A percentile compares a stretch with the other conserved stretches of the same genome.
Evolutionary conservation across 2,797 vertebrate genomes (phyloP).

Genomic region (Enteromius thamalakanensis): DNA sequence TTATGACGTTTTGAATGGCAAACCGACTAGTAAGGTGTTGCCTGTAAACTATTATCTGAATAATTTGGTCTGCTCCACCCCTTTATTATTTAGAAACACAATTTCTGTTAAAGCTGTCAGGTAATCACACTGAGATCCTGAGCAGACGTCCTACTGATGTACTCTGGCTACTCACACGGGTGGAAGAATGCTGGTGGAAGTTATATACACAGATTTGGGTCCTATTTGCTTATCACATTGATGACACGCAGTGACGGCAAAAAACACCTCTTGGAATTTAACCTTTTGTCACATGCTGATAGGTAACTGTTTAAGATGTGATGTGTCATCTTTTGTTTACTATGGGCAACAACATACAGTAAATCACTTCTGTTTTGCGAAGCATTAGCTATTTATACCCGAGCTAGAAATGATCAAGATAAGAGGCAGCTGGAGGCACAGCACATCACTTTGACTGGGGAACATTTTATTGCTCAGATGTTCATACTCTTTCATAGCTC

Average conservation of each 20-base stretch:
- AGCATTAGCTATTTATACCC: constrained; percentile 11
- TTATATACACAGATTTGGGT: constrained; percentile 27
- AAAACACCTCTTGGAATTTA: background rate
- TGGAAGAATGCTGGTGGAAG: constrained; percentile 9
- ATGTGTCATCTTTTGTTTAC: background rate
- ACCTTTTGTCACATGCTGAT: background rate
- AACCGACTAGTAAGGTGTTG: background rate
- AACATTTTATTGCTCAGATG: background rate
- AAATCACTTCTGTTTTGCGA: constrained; percentile 1
- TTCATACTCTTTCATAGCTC: constrained; percentile 13
- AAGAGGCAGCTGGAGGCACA: background rate
- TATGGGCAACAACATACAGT: background rate
- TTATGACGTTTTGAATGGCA: background rate
- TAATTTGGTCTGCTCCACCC: background rate
- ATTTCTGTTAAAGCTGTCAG: constrained; percentile 2
- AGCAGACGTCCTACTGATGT: background rate
- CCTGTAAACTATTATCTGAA: background rate
- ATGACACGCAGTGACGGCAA: constrained; percentile 6
- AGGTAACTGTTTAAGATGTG: background rate
- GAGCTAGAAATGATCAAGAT: constrained; percentile 15
- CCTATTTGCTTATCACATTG: constrained; percentile 34
- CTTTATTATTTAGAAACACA: background rate
- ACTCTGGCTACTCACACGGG: constrained; percentile 19
- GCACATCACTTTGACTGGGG: background rate
- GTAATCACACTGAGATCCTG: background rate